These are phyloP conservation scores for Podiceps cristatus DNA, from an alignment of 2,113 vertebrate genomes.

Conservation along the genomic window DNA sequence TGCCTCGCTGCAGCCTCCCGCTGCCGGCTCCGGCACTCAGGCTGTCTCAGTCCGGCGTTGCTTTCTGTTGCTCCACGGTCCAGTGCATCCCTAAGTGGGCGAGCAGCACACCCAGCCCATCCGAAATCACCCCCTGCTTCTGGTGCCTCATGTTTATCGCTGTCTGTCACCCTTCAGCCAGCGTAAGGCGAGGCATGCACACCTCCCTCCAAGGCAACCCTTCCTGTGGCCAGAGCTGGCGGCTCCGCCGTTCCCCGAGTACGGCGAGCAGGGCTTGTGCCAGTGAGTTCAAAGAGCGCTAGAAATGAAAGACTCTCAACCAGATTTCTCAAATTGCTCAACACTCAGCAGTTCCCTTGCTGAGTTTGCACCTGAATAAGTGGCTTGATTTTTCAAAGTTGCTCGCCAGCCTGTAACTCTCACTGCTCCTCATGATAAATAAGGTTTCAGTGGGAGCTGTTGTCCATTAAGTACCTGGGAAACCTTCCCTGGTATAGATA, in stretches of 20 bases:
- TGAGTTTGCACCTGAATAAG: constrained; percentile 62
- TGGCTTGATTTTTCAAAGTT: constrained; percentile 39
- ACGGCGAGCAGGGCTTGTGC: background rate
- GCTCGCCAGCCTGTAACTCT: background rate
- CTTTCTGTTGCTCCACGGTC: background rate
- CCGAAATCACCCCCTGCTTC: background rate
- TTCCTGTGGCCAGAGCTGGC: background rate
- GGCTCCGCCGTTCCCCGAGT: background rate
- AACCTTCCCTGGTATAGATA: constrained; percentile 17
- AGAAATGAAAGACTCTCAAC: constrained; percentile 30
- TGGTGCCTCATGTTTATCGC: accelerated
- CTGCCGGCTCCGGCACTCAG: accelerated
- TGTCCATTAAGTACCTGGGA: constrained; percentile 43
- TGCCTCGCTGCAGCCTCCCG: accelerated
- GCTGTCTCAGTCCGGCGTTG: background rate
- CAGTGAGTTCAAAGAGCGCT: constrained; percentile 37
- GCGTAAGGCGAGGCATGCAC: background rate
- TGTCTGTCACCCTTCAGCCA: background rate
- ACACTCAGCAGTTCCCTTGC: constrained; percentile 46
- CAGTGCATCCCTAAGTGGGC: accelerated
- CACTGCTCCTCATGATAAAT: constrained; percentile 37
- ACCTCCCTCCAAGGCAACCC: background rate
- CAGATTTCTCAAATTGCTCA: constrained; percentile 40
- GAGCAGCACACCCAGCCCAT: accelerated
- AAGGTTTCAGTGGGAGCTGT: constrained; percentile 22